These are phyloP conservation scores for Andrena trimmerana DNA, from an alignment of 2,888 invertebrate genomes.

Conservation along the genomic window DNA sequence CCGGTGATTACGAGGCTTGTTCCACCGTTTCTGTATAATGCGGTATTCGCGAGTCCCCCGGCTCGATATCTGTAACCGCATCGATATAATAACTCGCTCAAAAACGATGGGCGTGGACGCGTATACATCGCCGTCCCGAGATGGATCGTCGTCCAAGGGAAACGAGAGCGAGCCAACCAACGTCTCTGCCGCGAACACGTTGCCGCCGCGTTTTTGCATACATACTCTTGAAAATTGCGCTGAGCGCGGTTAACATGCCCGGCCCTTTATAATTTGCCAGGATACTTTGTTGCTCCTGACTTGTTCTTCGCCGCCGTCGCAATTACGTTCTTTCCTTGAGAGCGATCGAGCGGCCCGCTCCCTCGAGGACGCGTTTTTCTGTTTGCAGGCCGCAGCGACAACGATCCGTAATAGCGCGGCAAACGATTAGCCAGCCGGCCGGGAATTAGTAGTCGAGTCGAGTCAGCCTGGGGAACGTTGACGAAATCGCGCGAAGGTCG, in stretches of 20 bases:
- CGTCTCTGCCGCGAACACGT: background rate
- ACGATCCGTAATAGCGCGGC: slow-evolving; percentile 2
- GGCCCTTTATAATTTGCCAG: slow-evolving; percentile 33
- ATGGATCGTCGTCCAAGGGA: slow-evolving; percentile 19
- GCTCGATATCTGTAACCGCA: slow-evolving; percentile 24
- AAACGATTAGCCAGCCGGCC: slow-evolving; percentile 22
- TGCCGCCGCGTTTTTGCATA: slow-evolving; percentile 31
- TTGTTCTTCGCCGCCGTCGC: slow-evolving; percentile 3
- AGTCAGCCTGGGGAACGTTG: slow-evolving; percentile 43
- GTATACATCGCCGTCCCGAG: slow-evolving; percentile 14
- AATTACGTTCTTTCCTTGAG: background rate
- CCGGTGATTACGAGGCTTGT: slow-evolving; percentile 22
- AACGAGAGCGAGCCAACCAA: slow-evolving; percentile 24
- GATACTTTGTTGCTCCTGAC: slow-evolving; percentile 13
- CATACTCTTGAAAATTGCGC: slow-evolving; percentile 38
- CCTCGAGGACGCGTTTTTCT: slow-evolving; percentile 8
- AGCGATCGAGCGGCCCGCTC: background rate
- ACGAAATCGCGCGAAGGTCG: slow-evolving; percentile 67
- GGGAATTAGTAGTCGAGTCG: slow-evolving; percentile 42
- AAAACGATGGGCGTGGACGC: slow-evolving; percentile 49
- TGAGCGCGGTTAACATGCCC: slow-evolving; percentile 15
- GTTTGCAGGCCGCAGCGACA: background rate
- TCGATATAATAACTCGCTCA: slow-evolving; percentile 36
- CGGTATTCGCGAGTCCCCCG: background rate
- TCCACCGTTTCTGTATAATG: slow-evolving; percentile 30